Base-by-base conservation (phyloP, 1,140 invertebrate genomes). In the Dreissena polymorpha region DNA sequence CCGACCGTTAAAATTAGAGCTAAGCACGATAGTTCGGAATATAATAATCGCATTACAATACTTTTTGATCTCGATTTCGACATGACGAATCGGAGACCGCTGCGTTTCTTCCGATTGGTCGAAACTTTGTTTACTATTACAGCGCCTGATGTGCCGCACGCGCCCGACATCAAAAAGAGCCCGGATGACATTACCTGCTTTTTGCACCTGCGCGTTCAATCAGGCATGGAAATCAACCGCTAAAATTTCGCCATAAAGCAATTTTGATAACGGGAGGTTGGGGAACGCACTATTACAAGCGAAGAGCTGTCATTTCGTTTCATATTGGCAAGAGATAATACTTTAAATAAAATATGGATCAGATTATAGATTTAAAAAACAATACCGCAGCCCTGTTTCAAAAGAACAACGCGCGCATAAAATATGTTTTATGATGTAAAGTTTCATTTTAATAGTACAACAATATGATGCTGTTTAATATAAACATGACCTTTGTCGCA, bases 1-100 rank as follows among this genome's bases (percentile, higher is more conserved):
- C 63, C 16, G 67, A 73, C 73, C 79, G 74, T 82, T 82, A 82
- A 82, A 81, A 82, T 82, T 67, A 82, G 55, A 65, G 70, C 74
- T 68, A 57, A 82, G 57, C 65, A n/a, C 79, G 39, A 72, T 74
- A 73, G 79, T 82, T 68, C 79, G 14, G 0, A 73, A 82, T 73
- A 82, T 82, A 82, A 82, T 82, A 74, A 82, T 82, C 79, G 65
- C 57, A 21, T 82, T 73, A 63, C 70, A 68, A 67, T 73, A 27
- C 79, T 60, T 82, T 39, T 82, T 82, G 79, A 82, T 82, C 70
- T 29, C 64, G 23, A 74, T 74, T 65, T 27, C 64, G 79, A 57
- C 70, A 71, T 82, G 73, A 68, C 70, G 70, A 82, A 23, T 51
- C 27, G 16, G 79, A 27, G 39, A 27, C 79, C 16, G 71, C 79